Evolutionary conservation across 2,888 invertebrate genomes (phyloP), one percentile per base, ranked within the genome.

Genomic region (Lepidocyrtinus sp.): DNA sequence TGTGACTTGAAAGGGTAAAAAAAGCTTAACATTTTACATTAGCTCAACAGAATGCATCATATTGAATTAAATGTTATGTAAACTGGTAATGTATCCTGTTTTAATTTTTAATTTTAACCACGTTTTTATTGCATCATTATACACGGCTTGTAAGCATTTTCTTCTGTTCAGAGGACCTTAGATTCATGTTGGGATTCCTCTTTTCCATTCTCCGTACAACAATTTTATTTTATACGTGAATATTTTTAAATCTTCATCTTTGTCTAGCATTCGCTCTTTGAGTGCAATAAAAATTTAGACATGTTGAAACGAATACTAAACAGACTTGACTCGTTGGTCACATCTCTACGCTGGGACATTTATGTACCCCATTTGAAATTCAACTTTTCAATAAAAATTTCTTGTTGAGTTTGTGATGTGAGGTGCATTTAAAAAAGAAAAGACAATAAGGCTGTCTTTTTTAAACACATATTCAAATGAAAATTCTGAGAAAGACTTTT

Each of bases 211-310:
- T 27, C 27, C 64, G n/a, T 26, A 55, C 55, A 27, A 55, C 55
- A 55, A 69, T 69, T 26, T 69, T 55, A 59, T 69, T 50, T 50
- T 26, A 24, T 19, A 9, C 7, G 12, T 19, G 2, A 22, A 61
- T 7, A 21, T n/a, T 17, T 61, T 12, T 61, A 12, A 3, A 12
- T n/a, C 5, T 19, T 61, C 61, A n/a, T 61, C 2, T 61, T 2
- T 19, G 9, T 61, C 17, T 61, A 61, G 61, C 21, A 61, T n/a
- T 26, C 17, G 9, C 3, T 67, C 36, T 9, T 62, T 75, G 25
- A 62, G 61, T 75, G 75, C 63, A 68, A 75, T 62, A 62, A 68
- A 75, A 75, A 75, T 68, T 75, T 75, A 75, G 27, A 21, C 45
- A 24, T 21, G 27, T 9, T 63, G 75, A 15, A 68, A 15, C 25